These are phyloP conservation scores for Mongoloraphidia duomilia DNA, from an alignment of 2,888 invertebrate species.

Conservation along the genomic window DNA sequence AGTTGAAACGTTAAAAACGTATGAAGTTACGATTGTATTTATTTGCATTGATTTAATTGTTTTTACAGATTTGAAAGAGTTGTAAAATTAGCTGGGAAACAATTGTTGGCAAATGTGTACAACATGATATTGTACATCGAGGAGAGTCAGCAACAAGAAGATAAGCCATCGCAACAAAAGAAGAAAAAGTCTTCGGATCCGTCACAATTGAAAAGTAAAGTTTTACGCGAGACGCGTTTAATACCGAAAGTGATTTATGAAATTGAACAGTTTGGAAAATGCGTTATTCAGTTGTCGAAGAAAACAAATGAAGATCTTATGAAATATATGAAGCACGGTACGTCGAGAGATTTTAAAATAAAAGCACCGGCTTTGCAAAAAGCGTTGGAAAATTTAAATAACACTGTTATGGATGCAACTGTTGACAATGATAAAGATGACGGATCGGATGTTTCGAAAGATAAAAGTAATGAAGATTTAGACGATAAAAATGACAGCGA, in stretches of 20 bases:
- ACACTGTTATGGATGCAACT: conserved; percentile 6
- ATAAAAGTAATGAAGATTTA: conserved; percentile 1
- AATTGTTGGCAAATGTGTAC: conserved; percentile 39
- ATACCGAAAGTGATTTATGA: conserved; percentile 50
- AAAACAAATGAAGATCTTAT: conserved; percentile 41
- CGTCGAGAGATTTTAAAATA: conserved; percentile 49
- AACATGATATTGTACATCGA: conserved; percentile 42
- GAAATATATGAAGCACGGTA: conserved; percentile 43
- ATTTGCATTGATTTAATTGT: neutral
- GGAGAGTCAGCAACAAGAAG: conserved; percentile 30
- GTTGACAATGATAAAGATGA: conserved; percentile 4
- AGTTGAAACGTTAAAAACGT: too few species aligned
- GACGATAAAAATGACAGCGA: neutral
- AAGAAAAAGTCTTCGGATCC: conserved; percentile 22
- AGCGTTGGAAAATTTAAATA: conserved; percentile 29
- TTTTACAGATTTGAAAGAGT: conserved; percentile 37
- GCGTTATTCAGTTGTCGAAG: conserved; percentile 40
- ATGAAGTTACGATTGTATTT: neutral
- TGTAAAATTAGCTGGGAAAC: conserved; percentile 42
- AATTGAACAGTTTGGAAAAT: conserved; percentile 46
- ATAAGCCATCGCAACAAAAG: conserved; percentile 18
- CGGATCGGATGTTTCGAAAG: conserved; percentile 1
- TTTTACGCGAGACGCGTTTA: conserved; percentile 42
- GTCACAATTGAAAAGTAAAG: conserved; percentile 30
- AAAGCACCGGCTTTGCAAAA: conserved; percentile 37